Percentiles rank a stretch among this genome's conserved stretches.
These are phyloP conservation scores for Malachius bipustulatus DNA, from an alignment of 2,888 invertebrate genomes.

Conservation along the genomic window DNA sequence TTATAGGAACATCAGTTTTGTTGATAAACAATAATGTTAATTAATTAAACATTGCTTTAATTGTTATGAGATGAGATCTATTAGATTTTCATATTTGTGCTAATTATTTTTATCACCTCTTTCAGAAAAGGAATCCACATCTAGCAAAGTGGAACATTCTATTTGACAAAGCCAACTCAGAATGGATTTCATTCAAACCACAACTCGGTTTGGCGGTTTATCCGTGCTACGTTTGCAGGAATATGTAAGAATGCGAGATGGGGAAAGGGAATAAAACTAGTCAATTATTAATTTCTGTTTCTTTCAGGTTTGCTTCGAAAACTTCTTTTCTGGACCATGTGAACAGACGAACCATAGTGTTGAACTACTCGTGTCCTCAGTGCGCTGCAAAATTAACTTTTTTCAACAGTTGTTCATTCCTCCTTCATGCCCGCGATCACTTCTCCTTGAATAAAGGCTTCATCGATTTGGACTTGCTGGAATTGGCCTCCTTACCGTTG, in stretches of 20 bases:
- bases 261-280: too few relatives aligned
- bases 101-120: too few relatives aligned
- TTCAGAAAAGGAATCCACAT: conserved; percentile 22
- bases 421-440: conserved; percentile 32
- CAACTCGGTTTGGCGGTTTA: conserved; percentile 36
- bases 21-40: too few relatives aligned
- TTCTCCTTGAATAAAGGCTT: conserved; percentile 25
- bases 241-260: conserved; percentile 41
- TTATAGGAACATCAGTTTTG: too few relatives aligned
- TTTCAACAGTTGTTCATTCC: conserved; percentile 33
- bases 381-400: conserved; percentile 26
- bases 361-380: conserved; percentile 28
- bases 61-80: too few relatives aligned
- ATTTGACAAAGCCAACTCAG: conserved; percentile 24
- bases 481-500: conserved; percentile 26
- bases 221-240: conserved; percentile 43
- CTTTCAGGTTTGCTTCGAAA: conserved; percentile 32
- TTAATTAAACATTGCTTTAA: too few relatives aligned
- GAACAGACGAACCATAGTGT: conserved; percentile 29
- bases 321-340: conserved; percentile 33
- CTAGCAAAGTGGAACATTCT: conserved; percentile 28
- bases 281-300: conserved; percentile 13
- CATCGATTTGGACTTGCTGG: conserved; percentile 28
- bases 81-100: too few relatives aligned
- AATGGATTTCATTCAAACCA: conserved; percentile 29